Evolutionary conservation across 1,140 invertebrate species (phyloP), one percentile per base, ranked within the genome.

Genomic region (Hormaphis cornu): DNA sequence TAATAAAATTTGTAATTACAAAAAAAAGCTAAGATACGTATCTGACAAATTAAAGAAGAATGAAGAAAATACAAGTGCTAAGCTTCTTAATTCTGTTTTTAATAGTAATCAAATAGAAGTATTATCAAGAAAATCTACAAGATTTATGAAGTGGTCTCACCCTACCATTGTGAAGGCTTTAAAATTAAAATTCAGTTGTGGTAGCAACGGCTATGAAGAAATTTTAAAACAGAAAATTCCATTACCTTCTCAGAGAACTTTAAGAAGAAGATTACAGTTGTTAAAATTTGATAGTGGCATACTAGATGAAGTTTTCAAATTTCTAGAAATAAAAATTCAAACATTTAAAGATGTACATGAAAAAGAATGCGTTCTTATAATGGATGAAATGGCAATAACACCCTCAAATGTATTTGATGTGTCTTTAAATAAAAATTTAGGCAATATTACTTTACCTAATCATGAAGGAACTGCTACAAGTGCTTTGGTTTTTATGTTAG

Each of bases 361-460:
- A 42, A 54, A 37, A 61, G 53, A 72, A 40, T 71, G 69, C 24
- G 14, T 72, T n/a, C 30, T 72, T 40, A 37, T 72, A 26, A 50
- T 73, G 10, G 54, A 72, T 70, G 70, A 71, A 50, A 71, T 72
- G 46, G 44, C 70, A 18, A 37, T 71, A 20, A 46, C 44, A 48
- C 22, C 50, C 20, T 37, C 28, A 35, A 33, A 63, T 26, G 8
- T 26, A 44, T 63, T 40, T 63, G 58, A 63, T 44, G 24, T 40
- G 28, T 26, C 40, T 42, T 40, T 40, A 33, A 63, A 63, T 40
- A 40, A 37, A 40, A 40, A 40, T 63, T 16, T 42, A 16, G 37
- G 58, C 10, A 44, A 37, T 63, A 40, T 63, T 63, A 63, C 35
- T 42, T 63, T 24, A 10, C 18, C 33, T n/a, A 63, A 44, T 42